Conservation (phyloP, 2,113 vertebrate species). For the Ahaetulla prasina region DNA sequence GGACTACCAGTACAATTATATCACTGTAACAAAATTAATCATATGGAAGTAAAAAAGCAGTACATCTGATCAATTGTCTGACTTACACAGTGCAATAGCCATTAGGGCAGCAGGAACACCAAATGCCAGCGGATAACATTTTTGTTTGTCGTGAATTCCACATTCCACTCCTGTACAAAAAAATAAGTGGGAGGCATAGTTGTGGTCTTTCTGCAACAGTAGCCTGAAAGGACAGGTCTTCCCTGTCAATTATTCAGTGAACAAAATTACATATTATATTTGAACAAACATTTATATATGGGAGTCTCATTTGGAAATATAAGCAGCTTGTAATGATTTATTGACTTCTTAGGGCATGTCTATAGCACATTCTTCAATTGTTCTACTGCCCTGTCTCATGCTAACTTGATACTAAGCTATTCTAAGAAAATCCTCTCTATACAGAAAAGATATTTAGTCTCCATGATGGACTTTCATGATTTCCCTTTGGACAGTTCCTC, state of each 20-base stretch:
- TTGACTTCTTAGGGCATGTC: not conserved
- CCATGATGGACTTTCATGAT: not conserved
- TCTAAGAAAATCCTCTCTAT: not conserved
- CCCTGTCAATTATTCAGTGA: not conserved
- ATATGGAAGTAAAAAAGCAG: not conserved
- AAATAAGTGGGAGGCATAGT: constrained; percentile 5
- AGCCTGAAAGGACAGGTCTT: not conserved
- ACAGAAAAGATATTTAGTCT: not conserved
- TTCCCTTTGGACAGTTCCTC: not conserved
- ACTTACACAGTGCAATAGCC: constrained; percentile 84
- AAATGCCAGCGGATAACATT: constrained; percentile 91
- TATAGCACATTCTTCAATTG: not conserved
- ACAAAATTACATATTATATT: not conserved
- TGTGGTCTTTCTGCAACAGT: not conserved
- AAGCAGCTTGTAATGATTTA: not conserved
- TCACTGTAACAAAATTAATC: not conserved
- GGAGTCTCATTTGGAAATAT: not conserved
- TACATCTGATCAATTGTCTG: not conserved
- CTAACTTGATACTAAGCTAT: not conserved
- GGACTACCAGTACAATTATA: not conserved
- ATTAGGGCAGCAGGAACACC: constrained; percentile 91
- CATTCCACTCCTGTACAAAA: constrained; percentile 76
- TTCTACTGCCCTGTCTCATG: not conserved
- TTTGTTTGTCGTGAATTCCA: constrained; percentile 77
- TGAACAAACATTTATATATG: not conserved